Evolutionary conservation across 2,888 invertebrate species (phyloP).

Genomic region (Neocrepidodera transversa): DNA sequence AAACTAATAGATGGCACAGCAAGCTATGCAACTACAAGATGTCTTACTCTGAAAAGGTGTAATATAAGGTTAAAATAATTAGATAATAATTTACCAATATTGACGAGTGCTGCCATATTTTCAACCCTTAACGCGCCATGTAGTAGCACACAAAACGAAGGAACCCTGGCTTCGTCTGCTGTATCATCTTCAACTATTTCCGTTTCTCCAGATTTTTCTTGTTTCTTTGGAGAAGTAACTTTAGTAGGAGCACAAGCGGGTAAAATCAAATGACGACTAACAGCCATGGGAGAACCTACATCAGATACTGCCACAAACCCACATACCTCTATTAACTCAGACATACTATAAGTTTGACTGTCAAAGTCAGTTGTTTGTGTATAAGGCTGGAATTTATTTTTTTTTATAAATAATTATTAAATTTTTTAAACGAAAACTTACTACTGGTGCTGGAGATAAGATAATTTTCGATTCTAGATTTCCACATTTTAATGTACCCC

Average conservation of each 20-base stretch:
- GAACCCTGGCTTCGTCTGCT: constrained; percentile 77
- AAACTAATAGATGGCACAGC: too few species aligned
- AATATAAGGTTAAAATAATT: too few species aligned
- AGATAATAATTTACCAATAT: constrained; percentile 17
- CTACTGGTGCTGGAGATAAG: constrained; percentile 77
- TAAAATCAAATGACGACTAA: constrained; percentile 88
- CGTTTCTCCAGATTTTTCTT: constrained; percentile 40
- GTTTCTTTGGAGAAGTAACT: constrained; percentile 26
- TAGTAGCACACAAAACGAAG: constrained; percentile 91
- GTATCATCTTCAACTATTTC: constrained; percentile 64
- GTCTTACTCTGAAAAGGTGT: too few species aligned
- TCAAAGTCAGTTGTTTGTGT: constrained; percentile 71
- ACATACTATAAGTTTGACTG: constrained; percentile 67
- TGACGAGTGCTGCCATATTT: constrained; percentile 88
- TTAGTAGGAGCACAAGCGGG: constrained; percentile 65
- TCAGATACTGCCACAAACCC: constrained; percentile 90
- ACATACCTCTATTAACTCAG: constrained; percentile 80
- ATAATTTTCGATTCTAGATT: constrained; percentile 75
- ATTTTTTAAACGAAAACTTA: constrained; percentile 50
- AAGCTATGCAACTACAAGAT: too few species aligned
- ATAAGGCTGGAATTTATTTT: constrained; percentile 54
- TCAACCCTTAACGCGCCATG: constrained; percentile 83
- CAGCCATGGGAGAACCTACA: constrained; percentile 88
- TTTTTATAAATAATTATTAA: not conserved
- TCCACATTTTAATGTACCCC: constrained; percentile 77